phyloP scores from a whole-genome alignment of 2,113 vertebrate genomes.

The Cromileptes altivelis region DNA sequence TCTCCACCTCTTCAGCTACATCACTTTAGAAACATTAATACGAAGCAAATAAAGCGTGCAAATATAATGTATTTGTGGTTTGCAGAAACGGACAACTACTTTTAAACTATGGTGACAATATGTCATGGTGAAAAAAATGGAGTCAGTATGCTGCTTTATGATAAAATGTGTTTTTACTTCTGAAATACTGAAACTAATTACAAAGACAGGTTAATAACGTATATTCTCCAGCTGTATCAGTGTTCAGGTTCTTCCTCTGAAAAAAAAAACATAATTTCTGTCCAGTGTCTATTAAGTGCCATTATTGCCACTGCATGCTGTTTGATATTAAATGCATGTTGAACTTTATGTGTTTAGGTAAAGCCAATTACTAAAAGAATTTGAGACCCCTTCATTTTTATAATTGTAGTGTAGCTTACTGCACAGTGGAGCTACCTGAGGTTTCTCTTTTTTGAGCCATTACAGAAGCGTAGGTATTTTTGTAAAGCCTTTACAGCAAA shows the following conservation, averaged over 20 bases:
- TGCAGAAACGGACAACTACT: no score
- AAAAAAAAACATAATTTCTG: conserved; percentile 6
- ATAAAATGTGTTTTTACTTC: no score
- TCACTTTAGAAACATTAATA: no score
- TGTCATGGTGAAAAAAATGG: no score
- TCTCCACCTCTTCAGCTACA: no score
- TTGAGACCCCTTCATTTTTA: not conserved
- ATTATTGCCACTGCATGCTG: not conserved
- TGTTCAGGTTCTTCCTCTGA: not conserved
- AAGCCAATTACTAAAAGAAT: not conserved
- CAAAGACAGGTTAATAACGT: no score
- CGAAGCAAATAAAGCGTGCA: no score
- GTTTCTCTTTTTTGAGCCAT: not conserved
- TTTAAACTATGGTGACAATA: no score
- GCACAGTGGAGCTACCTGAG: not conserved
- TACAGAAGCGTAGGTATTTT: not conserved
- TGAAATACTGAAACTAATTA: no score
- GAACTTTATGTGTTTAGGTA: not conserved
- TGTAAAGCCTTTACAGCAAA: not conserved
- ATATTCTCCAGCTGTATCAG: not conserved
- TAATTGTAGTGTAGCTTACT: not conserved
- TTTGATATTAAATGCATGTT: not conserved
- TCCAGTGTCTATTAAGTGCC: conserved; percentile 29
- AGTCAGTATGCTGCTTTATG: no score
- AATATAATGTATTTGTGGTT: no score